Percentiles rank a stretch among this genome's conserved stretches.
phyloP scores from a whole-genome alignment of 2,888 invertebrate species.

The Lagria hirta region DNA sequence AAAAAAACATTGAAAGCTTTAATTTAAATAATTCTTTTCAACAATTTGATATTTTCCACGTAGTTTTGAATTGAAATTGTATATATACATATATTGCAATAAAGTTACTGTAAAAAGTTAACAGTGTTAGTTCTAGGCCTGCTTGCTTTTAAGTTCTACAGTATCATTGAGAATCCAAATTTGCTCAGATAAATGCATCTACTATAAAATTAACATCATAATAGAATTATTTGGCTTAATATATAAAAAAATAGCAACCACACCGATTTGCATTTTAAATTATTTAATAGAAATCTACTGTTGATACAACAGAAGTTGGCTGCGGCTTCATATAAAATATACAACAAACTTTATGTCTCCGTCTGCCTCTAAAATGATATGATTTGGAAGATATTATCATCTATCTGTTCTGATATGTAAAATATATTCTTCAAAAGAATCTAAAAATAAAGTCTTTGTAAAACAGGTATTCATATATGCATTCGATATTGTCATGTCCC shows the following conservation, averaged over 20 bases:
- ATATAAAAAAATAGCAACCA: constrained; percentile 10
- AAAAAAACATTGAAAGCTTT: constrained; percentile 21
- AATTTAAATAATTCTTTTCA: constrained; percentile 19
- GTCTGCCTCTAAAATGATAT: constrained; percentile 12
- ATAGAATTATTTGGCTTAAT: constrained; percentile 13
- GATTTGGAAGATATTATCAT: constrained; percentile 11
- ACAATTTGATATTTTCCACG: constrained; percentile 18
- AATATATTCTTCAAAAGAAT: constrained; percentile 5
- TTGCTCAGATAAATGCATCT: no score
- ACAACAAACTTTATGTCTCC: constrained; percentile 3
- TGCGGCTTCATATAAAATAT: constrained; percentile 17
- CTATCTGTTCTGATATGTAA: constrained; percentile 16
- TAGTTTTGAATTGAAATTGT: constrained; percentile 17
- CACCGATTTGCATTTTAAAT: constrained; percentile 5
- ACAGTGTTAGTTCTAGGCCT: constrained; percentile 20
- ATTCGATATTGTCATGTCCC: constrained; percentile 28
- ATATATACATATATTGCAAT: constrained; percentile 19
- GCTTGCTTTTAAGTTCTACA: constrained; percentile 8
- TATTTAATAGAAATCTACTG: constrained; percentile 4
- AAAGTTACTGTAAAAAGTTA: constrained; percentile 16
- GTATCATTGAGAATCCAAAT: no score
- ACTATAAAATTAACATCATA: constrained; percentile 15
- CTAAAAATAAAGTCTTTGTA: constrained; percentile 13
- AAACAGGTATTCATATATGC: constrained; percentile 23
- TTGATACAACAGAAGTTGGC: constrained; percentile 20